Evolutionary conservation across 2,888 invertebrate genomes (phyloP).

Genomic region (Dorcus parallelipipedus): DNA sequence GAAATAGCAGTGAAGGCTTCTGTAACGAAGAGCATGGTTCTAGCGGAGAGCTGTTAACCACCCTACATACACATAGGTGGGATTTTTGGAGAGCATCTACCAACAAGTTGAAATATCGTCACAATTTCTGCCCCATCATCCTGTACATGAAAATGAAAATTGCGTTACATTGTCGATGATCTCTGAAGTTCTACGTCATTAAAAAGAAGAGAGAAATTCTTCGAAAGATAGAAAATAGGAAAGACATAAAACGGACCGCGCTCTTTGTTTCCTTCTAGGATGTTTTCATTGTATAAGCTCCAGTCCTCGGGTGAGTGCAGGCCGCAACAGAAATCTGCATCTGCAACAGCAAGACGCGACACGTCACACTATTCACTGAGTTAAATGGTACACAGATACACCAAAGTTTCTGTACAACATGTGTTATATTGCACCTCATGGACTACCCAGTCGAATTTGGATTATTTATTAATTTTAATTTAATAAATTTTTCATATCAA

Average conservation of each 20-base stretch:
- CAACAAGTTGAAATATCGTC: no score
- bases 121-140: no score
- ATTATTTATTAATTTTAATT: no score
- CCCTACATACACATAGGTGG: no score
- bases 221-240: slow-evolving; percentile 16
- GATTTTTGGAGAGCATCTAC: no score
- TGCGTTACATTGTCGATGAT: neutral
- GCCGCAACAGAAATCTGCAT: slow-evolving; percentile 88
- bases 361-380: neutral
- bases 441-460: no score
- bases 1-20: no score
- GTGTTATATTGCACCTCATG: neutral
- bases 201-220: slow-evolving; percentile 5
- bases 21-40: no score
- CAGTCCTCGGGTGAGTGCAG: slow-evolving; percentile 75
- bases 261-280: slow-evolving; percentile 55
- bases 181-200: neutral
- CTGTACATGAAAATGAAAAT: no score
- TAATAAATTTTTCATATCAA: no score
- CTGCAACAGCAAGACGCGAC: slow-evolving; percentile 61
- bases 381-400: neutral
- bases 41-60: no score
- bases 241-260: slow-evolving; percentile 55
- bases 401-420: neutral
- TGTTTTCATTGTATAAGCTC: slow-evolving; percentile 60